These are phyloP conservation scores for Cynaeus angustus DNA, from an alignment of 2,888 invertebrate species.

Conservation along the genomic window DNA sequence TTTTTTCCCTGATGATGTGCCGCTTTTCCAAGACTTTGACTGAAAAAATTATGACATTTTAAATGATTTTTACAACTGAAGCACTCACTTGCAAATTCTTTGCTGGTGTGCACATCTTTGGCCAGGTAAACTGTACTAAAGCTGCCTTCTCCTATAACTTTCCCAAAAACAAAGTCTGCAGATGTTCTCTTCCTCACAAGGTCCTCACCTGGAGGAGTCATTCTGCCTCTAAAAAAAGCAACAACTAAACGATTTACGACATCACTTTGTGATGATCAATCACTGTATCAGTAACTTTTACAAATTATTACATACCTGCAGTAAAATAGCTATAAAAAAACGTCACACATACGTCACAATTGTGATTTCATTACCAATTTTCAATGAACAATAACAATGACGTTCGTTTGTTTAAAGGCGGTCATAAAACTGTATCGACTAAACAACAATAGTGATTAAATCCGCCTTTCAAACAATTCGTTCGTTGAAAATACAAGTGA, in stretches of 20 bases:
- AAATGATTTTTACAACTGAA: background rate
- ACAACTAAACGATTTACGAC: background rate
- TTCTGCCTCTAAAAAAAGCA: conserved; percentile 3
- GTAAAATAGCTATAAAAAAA: conserved; percentile 40
- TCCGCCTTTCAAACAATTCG: conserved; percentile 5
- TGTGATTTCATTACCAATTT: conserved; percentile 46
- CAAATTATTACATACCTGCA: conserved; percentile 35
- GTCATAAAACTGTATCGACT: conserved; percentile 20
- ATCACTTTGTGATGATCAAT: conserved; percentile 12
- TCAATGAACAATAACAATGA: conserved; percentile 46
- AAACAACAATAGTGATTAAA: conserved; percentile 9
- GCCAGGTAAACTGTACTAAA: conserved; percentile 97
- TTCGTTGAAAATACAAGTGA: conserved; percentile 8
- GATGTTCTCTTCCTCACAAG: conserved; percentile 81
- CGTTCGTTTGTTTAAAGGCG: conserved; percentile 34
- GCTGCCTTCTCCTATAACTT: conserved; percentile 97
- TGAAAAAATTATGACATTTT: conserved; percentile 71
- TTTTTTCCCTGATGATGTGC: conserved; percentile 94
- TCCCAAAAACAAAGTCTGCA: conserved; percentile 95
- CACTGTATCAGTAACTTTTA: conserved; percentile 1
- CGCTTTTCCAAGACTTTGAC: conserved; percentile 99
- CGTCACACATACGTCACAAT: conserved; percentile 49
- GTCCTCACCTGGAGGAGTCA: conserved; percentile 68
- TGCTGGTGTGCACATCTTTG: conserved; percentile 90
- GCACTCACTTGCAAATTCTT: conserved; percentile 94